Conservation (phyloP, 2,797 vertebrate species). For the Masticophis lateralis region DNA sequence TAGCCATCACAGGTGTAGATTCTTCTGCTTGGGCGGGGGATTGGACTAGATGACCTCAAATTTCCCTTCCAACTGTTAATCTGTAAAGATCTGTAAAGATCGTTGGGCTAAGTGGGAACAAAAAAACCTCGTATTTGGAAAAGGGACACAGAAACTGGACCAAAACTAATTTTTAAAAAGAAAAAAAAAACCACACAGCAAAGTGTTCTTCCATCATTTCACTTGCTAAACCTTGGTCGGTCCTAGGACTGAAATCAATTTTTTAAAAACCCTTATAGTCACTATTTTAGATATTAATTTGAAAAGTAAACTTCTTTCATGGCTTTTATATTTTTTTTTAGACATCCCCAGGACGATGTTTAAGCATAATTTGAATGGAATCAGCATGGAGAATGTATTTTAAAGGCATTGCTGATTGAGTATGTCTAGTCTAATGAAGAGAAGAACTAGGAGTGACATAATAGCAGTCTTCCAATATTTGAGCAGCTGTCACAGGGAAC, state of each 20-base stretch:
- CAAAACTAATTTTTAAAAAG: neutral
- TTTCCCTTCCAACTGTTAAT: too few species aligned
- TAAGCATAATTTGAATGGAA: neutral
- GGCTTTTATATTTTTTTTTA: neutral
- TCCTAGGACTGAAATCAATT: neutral
- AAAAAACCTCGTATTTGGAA: neutral
- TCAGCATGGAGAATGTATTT: neutral
- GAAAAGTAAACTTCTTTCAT: neutral
- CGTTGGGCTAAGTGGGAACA: neutral
- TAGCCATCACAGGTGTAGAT: too few species aligned
- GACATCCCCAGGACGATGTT: neutral
- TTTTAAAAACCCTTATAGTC: neutral
- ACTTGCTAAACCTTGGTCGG: neutral
- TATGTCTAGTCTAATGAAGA: too few species aligned
- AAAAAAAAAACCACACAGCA: neutral
- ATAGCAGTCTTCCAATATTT: too few species aligned
- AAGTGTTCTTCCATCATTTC: neutral
- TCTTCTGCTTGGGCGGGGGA: too few species aligned
- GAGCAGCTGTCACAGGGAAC: too few species aligned
- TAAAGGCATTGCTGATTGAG: neutral
- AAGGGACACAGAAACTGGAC: neutral
- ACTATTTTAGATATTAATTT: neutral
- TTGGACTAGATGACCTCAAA: too few species aligned
- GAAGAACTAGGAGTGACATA: too few species aligned
- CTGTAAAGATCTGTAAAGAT: too few species aligned